Evolutionary conservation across 2,113 vertebrate genomes (phyloP), one percentile per base, ranked within the genome.

Genomic region (Glareola pratincola): DNA sequence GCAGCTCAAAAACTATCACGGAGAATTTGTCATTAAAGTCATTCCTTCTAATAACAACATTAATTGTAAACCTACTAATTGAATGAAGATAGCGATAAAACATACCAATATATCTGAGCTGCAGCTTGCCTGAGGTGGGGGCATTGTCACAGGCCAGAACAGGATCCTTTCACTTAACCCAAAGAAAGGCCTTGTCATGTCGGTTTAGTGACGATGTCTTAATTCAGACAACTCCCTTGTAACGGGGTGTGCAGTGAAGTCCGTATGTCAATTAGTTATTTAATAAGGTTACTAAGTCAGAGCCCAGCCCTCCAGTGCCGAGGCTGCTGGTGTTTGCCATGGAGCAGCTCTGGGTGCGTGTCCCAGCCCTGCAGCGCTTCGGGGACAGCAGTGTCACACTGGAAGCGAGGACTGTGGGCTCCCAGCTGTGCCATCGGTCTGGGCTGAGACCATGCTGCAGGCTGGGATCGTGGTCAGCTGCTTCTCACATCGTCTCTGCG

Each of bases 1-100:
- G 76, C 54, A 69, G 85, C 85, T 94, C 83, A 89, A 94, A 97
- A 95, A 50, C 90, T 59, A 85, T 69, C 90, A 90, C 4, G 27
- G 85, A 63, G 29, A 13, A 94, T 98, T 90, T 94, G 56, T 97
- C 90, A 94, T 86, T 50, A 88, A 81, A 96, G 60, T 36, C 67
- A 71, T 96, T 96, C 86, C 62, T 96, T 96, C 91, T 95, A 97
- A 94, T 94, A 97, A 94, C 89, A 94, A 37, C 85, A 95, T 97
- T 94, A 85, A 90, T 96, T 92, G 39, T 67, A 83, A 91, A 45
- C 77, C 51, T 91, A 84, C 69, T 90, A 91, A 94, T 36, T 72
- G 75, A 91, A 88, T 32, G 60, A 81, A 82, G 63, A 84, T 15
- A 59, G 51, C 5, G 19, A 71, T 56, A 60, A 66, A 50, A 29